Base-by-base conservation (phyloP, 2,113 vertebrate species). In the Cottus gobio region DNA sequence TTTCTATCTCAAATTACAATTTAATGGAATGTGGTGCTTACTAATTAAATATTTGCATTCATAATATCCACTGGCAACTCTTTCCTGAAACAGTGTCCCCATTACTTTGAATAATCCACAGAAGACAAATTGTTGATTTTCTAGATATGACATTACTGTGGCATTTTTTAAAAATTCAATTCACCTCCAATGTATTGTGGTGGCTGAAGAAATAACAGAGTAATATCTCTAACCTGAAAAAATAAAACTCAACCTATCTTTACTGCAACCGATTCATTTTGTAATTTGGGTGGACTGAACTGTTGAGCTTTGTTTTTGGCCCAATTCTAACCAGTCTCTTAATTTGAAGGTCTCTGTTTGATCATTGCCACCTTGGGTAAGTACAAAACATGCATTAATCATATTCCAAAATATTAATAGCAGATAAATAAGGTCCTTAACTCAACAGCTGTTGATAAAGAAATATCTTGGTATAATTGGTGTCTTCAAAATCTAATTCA, bases 361-460 rank as follows among this genome's bases (percentile, higher is more conserved):
- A n/a, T 77, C 74, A 42, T 83, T 22, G 61, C 12, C 39, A 76
- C 31, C 30, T 39, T 76, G 18, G 79, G 86, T 87, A 37, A 82
- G 75, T 69, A 60, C 10, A 16, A 39, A 5, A 39, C 24, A n/a
- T 11, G 1, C 3, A 66, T 9, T 34, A 2, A 50, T 50, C 3
- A 58, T 15, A 31, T 22, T 70, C 2, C 20, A 8, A 1, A 62
- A 4, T 50, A 5, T 16, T 34, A 50, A 3, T 1, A 31, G 20
- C 20, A 42, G 12, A 60, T 52, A 3, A 18, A 44, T 28, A 69
- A n/a, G 7, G 24, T 7, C 6, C 46, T 7, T 48, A 48, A 48
- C 18, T 48, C 18, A 20, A 20, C 46, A 48, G 18, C 18, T 48
- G 46, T 48, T 48, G 18, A 13, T 20, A 48, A 48, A 48, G 16